Percentiles rank a stretch among this genome's conserved stretches.
Evolutionary conservation across 2,888 invertebrate species (phyloP).

Genomic region (Synergus itoensis): DNA sequence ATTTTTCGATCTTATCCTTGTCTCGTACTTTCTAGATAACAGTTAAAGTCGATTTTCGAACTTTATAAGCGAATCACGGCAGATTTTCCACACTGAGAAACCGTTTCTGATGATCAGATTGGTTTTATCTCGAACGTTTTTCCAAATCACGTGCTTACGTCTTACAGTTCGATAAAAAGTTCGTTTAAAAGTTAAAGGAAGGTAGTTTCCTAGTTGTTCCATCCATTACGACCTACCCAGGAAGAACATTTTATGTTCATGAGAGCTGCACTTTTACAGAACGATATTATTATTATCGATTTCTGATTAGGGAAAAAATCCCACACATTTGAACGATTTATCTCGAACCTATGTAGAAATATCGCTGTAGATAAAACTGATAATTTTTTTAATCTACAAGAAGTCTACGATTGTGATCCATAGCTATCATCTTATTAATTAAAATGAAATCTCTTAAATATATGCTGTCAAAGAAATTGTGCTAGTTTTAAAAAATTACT

Average conservation of each 20-base stretch:
- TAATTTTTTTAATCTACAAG: neutral
- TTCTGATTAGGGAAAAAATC: neutral
- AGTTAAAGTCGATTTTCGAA: conserved; percentile 16
- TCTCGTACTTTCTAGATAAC: neutral
- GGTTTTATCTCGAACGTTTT: conserved; percentile 37
- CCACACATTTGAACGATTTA: neutral
- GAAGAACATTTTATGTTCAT: conserved; percentile 10
- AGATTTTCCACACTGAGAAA: conserved; percentile 10
- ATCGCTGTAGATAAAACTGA: neutral
- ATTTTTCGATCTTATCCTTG: conserved; percentile 1
- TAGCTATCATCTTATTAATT: neutral
- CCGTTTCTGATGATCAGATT: conserved; percentile 23
- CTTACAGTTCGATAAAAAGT: conserved; percentile 30
- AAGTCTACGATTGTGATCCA: neutral
- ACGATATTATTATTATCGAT: conserved; percentile 31
- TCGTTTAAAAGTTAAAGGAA: conserved; percentile 35
- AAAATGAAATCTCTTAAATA: neutral
- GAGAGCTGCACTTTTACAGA: conserved; percentile 11
- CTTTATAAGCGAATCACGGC: conserved; percentile 13
- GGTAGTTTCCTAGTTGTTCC: conserved; percentile 20
- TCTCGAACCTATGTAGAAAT: neutral
- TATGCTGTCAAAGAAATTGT: neutral
- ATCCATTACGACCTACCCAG: neutral
- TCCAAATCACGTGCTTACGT: conserved; percentile 32
- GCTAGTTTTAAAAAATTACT: neutral